Evolutionary conservation across 2,797 vertebrate species (phyloP), one percentile per base, ranked within the genome.

Genomic region (Pseudochirops corinnae): DNA sequence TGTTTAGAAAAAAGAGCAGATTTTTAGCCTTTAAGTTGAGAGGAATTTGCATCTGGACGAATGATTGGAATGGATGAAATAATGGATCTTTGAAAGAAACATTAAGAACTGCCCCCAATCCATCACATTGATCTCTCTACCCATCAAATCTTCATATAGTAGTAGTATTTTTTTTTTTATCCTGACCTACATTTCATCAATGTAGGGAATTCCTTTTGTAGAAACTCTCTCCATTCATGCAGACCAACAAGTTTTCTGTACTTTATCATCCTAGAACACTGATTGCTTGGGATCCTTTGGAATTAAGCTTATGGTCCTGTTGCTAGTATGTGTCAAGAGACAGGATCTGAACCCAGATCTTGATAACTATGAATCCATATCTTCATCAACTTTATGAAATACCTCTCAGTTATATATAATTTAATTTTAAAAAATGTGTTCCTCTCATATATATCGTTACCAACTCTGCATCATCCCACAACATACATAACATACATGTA

Each of bases 1-100:
- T 94, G 95, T 91, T 60, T 14, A 94, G 82, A 50, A 95, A 93
- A 31, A 57, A 56, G 13, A 21, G 3, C n/a, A 93, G 82, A 91
- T 53, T 94, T 95, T 92, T 3, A 46, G 16, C 91, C 21, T 56
- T 91, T 56, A 92, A 91, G 57, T 95, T 94, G 3, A 50, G 39
- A 87, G 18, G 21, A 87, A 50, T 87, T 87, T 91, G 46, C n/a
- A 60, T 95, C 93, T 93, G 39, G 21, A 87, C 50, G 21, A 9
- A 50, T 46, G 24, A 87, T 28, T 46, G 24, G 39, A 50, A 50
- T 50, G 74, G 24, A 87, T 87, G 39, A 87, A 87, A 50, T 87
- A 46, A 50, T 12, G 39, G 24, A 87, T 87, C 93, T 55, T 55
- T 21, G 56, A 60, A 52, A 92, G 56, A 56, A 7, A 55, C 55